phyloP scores from a whole-genome alignment of 2,797 vertebrate species.

The Aphelocoma californica region DNA sequence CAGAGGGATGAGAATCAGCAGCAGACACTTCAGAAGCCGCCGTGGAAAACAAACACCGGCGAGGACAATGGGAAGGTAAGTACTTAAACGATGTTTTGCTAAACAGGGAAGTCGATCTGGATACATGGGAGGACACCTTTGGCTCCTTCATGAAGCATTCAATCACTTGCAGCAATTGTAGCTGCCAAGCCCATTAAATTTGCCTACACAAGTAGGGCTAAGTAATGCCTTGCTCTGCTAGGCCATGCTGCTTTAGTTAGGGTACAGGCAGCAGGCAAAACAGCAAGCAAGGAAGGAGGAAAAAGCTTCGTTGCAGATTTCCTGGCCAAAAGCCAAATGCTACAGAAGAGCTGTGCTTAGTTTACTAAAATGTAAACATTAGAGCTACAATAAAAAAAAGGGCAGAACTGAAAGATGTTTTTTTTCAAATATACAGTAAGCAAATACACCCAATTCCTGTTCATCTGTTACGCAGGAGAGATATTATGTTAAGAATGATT shows the following conservation, averaged over 20 bases:
- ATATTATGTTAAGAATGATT: not conserved
- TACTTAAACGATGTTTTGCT: not conserved
- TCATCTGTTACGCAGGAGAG: not conserved
- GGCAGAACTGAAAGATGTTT: not conserved
- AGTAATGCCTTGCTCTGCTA: not conserved
- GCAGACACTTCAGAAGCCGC: not conserved
- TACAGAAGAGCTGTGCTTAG: not conserved
- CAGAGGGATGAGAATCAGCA: not conserved
- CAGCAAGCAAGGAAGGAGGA: not conserved
- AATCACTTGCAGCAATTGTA: not conserved
- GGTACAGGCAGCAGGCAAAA: not conserved
- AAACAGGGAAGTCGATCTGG: not conserved
- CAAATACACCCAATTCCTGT: not conserved
- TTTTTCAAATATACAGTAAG: not conserved
- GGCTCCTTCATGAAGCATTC: not conserved
- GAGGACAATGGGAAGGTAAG: not conserved
- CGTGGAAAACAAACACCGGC: not conserved
- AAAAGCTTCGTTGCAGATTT: not conserved
- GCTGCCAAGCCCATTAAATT: not conserved
- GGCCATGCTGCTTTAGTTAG: not conserved
- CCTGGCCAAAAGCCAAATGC: not conserved
- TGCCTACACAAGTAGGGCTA: not conserved
- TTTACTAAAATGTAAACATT: not conserved
- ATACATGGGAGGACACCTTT: not conserved
- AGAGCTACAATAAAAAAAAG: not conserved